Conservation (phyloP, 1,140 invertebrate species). For the Drosophila fuyamai region DNA sequence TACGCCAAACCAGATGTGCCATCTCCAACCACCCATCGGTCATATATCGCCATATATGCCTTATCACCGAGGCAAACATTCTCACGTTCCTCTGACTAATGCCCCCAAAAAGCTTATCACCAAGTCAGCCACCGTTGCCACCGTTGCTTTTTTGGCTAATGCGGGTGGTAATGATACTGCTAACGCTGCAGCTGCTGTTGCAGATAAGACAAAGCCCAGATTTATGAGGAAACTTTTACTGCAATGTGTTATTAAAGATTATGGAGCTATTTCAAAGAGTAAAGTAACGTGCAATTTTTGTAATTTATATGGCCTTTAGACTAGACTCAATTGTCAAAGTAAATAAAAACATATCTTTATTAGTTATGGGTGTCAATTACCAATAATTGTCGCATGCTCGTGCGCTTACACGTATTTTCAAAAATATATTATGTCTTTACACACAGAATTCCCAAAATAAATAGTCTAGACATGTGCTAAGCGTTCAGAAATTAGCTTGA, state of each 20-base stretch:
- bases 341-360: conserved; percentile 17
- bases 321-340: conserved; percentile 6
- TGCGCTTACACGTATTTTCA: conserved; percentile 8
- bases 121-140: conserved; percentile 49
- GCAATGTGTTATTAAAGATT: conserved; percentile 8
- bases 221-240: conserved; percentile 22
- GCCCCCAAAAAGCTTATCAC: conserved; percentile 17
- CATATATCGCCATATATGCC: conserved; percentile 32
- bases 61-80: conserved; percentile 62
- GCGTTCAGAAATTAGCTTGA: conserved; percentile 22
- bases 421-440: conserved; percentile 15
- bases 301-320: not conserved
- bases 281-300: too few relatives aligned
- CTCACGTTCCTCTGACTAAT: conserved; percentile 79
- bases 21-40: conserved; percentile 9
- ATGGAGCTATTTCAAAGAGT: too few relatives aligned
- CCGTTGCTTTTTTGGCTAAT: conserved; percentile 21
- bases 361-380: conserved; percentile 22
- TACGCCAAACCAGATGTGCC: conserved; percentile 26
- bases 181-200: conserved; percentile 26
- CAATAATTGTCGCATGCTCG: conserved; percentile 17
- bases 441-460: conserved; percentile 33
- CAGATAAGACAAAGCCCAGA: conserved; percentile 38
- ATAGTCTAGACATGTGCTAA: conserved; percentile 36
- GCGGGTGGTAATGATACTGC: conserved; percentile 12